Evolutionary conservation across 2,888 invertebrate species (phyloP), one percentile per base, ranked within the genome.

Genomic region (Anorthoa munda): DNA sequence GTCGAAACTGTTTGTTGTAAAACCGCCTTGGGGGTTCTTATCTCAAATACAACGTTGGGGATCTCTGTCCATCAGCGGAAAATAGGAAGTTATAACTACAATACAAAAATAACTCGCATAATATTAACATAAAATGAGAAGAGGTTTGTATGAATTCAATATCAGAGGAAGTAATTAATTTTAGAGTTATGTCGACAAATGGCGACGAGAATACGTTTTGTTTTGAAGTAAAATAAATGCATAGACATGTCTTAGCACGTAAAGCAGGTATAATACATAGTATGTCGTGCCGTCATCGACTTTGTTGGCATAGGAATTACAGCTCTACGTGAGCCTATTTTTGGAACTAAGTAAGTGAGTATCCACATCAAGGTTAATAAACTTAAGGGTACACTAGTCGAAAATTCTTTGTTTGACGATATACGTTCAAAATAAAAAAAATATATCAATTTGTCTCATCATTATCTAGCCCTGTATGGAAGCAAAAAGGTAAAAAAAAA

Each of bases 81-180:
- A 85, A 79, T 81, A 83, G 86, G 86, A 87, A 86, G 87, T 86
- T 76, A 72, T 61, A 78, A 73, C 73, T 66, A 75, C 56, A 78
- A 56, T 64, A 79, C 69, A 66, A 79, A 83, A 81, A 77, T 72
- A 66, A 79, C 76, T 70, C 60, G 75, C 77, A 81, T 86, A 82
- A 73, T 76, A 77, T 87, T 78, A 85, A 72, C 65, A 83, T 78
- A 81, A 74, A 78, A 79, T 86, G 61, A 72, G 67, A 73, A 68
- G 75, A 71, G 61, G 73, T 81, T 83, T 81, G 76, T 85, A 69
- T 79, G 78, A 72, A 83, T 81, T 79, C 58, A 81, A 80, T 79
- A 77, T 83, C 61, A 81, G 69, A 79, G 87, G 86, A 86, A 86
- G 84, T 86, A 80, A 80, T 87, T 86, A 83, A 50, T 72, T 79